phyloP scores from a whole-genome alignment of 2,797 vertebrate genomes.

The Phylloscopus collybita region DNA sequence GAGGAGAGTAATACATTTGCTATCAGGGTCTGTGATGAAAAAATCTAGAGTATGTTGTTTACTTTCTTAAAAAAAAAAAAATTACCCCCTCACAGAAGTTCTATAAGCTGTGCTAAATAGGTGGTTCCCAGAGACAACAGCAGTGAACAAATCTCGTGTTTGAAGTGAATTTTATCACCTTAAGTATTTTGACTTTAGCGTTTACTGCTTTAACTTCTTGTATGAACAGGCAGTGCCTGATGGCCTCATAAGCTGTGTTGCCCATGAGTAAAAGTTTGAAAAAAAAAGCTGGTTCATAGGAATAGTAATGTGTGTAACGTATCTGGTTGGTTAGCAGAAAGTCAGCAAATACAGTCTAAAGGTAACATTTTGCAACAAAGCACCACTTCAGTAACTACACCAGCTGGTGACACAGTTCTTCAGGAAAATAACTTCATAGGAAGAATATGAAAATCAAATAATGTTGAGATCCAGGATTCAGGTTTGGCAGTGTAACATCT shows the following conservation, averaged over 20 bases:
- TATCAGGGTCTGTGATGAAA: not conserved
- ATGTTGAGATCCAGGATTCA: not conserved
- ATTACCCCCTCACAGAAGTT: not conserved
- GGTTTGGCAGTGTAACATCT: not conserved
- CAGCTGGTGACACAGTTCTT: not conserved
- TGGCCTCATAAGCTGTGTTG: not conserved
- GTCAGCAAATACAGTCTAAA: not conserved
- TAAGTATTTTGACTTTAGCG: slow-evolving; percentile 6
- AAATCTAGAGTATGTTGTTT: not conserved
- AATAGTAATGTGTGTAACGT: not conserved
- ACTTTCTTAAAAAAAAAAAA: not conserved
- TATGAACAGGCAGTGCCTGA: not conserved
- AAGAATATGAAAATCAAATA: not conserved
- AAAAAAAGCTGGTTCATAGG: not conserved
- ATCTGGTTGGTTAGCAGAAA: not conserved
- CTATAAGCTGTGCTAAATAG: not conserved
- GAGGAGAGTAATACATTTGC: not conserved
- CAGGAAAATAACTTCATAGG: not conserved
- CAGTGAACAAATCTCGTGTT: not conserved
- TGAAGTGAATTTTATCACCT: slow-evolving; percentile 15
- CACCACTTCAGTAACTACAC: not conserved
- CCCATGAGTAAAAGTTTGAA: not conserved
- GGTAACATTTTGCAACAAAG: not conserved
- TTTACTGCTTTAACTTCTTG: not conserved
- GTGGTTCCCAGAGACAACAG: not conserved